These are phyloP conservation scores for Pelecanus crispus DNA, from an alignment of 2,113 vertebrate genomes.

Conservation along the genomic window DNA sequence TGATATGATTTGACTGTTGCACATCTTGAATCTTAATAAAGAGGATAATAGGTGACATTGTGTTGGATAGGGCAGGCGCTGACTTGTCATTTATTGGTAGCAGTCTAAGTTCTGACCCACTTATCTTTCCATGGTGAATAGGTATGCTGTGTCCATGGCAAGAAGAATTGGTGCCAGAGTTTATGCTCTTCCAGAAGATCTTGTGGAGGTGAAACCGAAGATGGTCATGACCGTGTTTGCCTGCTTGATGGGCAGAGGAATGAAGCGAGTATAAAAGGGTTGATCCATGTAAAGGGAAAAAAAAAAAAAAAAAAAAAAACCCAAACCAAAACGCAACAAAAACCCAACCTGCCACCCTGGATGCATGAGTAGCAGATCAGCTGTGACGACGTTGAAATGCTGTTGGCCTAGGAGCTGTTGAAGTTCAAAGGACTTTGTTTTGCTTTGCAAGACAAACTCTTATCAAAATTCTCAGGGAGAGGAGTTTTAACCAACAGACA, in stretches of 20 bases:
- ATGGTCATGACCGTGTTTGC: slow-evolving; percentile 98
- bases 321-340: background rate
- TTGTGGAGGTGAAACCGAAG: slow-evolving; percentile 90
- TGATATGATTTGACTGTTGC: background rate
- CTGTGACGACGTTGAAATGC: slow-evolving; percentile 74
- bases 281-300: background rate
- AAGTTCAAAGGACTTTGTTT: slow-evolving; percentile 68
- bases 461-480: slow-evolving; percentile 58
- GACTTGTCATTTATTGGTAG: background rate
- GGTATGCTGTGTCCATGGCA: slow-evolving; percentile 91
- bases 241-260: slow-evolving; percentile 95
- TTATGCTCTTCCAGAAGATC: slow-evolving; percentile 89
- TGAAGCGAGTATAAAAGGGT: slow-evolving; percentile 84
- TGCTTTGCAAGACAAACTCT: slow-evolving; percentile 70
- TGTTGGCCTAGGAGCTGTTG: slow-evolving; percentile 70
- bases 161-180: slow-evolving; percentile 90
- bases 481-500: slow-evolving; percentile 50
- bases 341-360: slow-evolving; percentile 38
- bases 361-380: slow-evolving; percentile 66
- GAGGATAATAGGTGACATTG: background rate
- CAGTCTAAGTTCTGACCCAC: background rate
- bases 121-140: slow-evolving; percentile 32
- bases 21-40: background rate
- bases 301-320: background rate
- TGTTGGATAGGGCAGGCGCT: background rate